phyloP scores from a whole-genome alignment of 2,888 invertebrate species.

The Eupelmus urozonus region DNA sequence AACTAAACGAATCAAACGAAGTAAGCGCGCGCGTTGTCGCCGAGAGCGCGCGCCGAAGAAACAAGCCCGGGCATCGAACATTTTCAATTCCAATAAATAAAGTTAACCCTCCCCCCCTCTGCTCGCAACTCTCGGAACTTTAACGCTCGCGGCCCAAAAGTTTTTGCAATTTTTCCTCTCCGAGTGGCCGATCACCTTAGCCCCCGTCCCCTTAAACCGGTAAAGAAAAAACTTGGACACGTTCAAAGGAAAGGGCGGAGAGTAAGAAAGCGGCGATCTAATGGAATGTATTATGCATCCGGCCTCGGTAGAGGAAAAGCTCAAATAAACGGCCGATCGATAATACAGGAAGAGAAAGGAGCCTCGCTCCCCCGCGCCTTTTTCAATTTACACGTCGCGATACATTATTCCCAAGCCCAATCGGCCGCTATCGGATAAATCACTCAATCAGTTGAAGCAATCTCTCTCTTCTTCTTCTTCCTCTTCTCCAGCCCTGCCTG shows the following conservation, averaged over 20 bases:
- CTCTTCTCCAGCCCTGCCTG: too few relatives aligned
- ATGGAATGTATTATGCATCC: constrained; percentile 22
- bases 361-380: too few relatives aligned
- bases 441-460: constrained; percentile 45
- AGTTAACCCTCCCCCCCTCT: constrained; percentile 9
- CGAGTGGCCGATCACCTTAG: too few relatives aligned
- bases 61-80: constrained; percentile 15
- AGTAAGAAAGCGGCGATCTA: background rate
- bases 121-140: background rate
- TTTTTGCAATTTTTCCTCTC: constrained; percentile 24
- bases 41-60: background rate
- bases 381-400: constrained; percentile 11
- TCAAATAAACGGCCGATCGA: constrained; percentile 11
- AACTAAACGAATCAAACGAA: constrained; percentile 21
- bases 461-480: background rate
- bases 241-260: too few relatives aligned
- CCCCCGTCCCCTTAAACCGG: background rate
- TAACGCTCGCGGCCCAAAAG: background rate
- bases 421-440: constrained; percentile 36
- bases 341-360: constrained; percentile 5
- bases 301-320: background rate
- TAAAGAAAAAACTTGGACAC: background rate
- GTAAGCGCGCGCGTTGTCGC: constrained; percentile 11
- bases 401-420: constrained; percentile 24
- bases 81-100: constrained; percentile 37